Base-by-base conservation (phyloP, 2,888 invertebrate genomes). In the Oxyteleia sp. region DNA sequence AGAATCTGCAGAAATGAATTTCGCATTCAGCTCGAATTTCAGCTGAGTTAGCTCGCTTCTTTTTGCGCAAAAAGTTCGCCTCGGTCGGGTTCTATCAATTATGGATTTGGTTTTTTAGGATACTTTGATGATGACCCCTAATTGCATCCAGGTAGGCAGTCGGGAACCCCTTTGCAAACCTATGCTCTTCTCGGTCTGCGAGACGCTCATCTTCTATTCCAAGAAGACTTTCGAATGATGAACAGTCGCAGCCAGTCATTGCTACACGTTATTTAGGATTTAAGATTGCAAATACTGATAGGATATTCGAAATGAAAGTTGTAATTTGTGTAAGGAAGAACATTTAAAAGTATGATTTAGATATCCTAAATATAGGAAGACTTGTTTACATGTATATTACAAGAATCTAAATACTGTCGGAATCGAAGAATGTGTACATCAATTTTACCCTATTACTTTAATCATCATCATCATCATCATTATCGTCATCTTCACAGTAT, bases 111-210 rank as follows among this genome's bases (percentile, higher is more conserved):
- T 45, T 59, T 81, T n/a, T 68, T 53, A 55, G 81, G 35, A 53
- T 43, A 57, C 53, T 74, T 55, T 61, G 74, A 45, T 80, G 74
- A 80, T 81, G 74, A 81, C 68, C 68, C 68, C 29, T 81, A 81
- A 74, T 81, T 81, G 81, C 81, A 81, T 68, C 47, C 81, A 74
- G 74, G 81, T 74, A 74, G 69, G 3, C 43, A 38, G 47, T 47
- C 41, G 47, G 64, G 4, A 35, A 45, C 29, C 43, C 68, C 18
- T 68, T 72, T 38, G 74, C 74, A 63, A 55, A 81, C 59, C 43
- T 63, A 47, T 68, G 59, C 75, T 75, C 57, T 43, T 57, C 38
- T 18, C 29, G 5, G 57, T 16, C 18, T n/a, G 41, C 13, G 53
- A 63, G 41, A 53, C 61, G 18, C 49, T 61, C 74, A 63, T 81